Percentiles rank a stretch among this genome's conserved stretches.
phyloP scores from a whole-genome alignment of 2,113 vertebrate species.

The Microtus montanus region DNA sequence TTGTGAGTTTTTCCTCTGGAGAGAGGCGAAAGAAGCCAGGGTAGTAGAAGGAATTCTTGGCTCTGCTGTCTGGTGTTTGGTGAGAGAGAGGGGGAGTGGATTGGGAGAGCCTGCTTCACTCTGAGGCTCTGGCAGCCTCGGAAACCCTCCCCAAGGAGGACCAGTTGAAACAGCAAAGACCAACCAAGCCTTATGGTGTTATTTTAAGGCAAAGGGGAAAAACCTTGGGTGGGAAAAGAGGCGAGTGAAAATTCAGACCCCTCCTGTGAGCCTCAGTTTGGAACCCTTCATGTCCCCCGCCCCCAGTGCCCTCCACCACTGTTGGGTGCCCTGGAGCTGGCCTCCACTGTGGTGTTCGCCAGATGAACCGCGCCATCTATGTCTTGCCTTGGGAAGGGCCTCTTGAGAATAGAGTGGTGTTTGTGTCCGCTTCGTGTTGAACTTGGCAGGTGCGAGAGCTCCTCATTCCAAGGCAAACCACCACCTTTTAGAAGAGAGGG shows the following conservation, averaged over 20 bases:
- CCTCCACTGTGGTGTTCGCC: slow-evolving; percentile 59
- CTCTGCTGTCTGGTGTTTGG: background rate
- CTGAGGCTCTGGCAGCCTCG: slow-evolving; percentile 2
- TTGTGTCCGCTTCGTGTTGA: slow-evolving; percentile 82
- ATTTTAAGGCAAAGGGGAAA: slow-evolving; percentile 55
- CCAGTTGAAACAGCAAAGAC: slow-evolving; percentile 22
- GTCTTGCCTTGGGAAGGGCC: slow-evolving; percentile 61
- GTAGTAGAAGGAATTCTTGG: background rate
- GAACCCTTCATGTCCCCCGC: slow-evolving; percentile 4
- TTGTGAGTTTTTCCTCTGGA: background rate
- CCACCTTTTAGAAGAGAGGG: slow-evolving; percentile 77
- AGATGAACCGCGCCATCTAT: slow-evolving; percentile 68
- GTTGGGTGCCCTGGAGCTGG: slow-evolving; percentile 62
- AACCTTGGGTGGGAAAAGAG: background rate
- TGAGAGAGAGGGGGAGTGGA: background rate
- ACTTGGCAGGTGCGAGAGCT: slow-evolving; percentile 80
- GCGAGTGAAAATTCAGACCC: background rate
- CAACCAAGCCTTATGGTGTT: slow-evolving; percentile 1
- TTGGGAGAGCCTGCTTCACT: background rate
- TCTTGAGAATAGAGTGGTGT: slow-evolving; percentile 69
- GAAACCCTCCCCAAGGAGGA: background rate
- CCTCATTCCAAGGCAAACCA: slow-evolving; percentile 79
- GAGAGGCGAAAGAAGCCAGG: background rate
- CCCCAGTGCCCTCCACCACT: background rate
- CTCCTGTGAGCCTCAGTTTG: background rate